These are phyloP conservation scores for Leptoclinus maculatus DNA, from an alignment of 2,797 vertebrate genomes.

Conservation along the genomic window DNA sequence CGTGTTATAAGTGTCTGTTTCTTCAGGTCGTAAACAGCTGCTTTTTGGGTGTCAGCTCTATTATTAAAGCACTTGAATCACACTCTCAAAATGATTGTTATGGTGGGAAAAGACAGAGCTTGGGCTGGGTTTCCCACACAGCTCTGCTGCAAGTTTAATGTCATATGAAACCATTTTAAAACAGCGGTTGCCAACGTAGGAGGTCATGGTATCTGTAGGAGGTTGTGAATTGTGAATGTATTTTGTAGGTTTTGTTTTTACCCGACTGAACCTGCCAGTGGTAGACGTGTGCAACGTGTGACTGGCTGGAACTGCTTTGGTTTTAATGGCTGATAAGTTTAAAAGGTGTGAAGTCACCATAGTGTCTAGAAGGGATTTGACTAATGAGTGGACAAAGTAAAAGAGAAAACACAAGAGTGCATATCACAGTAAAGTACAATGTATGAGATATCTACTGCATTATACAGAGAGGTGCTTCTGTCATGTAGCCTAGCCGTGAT, in stretches of 20 bases:
- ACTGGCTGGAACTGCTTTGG: background rate
- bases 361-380: background rate
- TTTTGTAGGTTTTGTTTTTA: background rate
- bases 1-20: background rate
- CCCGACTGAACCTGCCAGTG: background rate
- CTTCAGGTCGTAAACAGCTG: conserved; percentile 17
- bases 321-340: background rate
- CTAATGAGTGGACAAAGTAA: background rate
- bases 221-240: too few species aligned
- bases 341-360: background rate
- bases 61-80: conserved; percentile 11
- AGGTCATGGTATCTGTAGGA: background rate
- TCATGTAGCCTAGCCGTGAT: background rate
- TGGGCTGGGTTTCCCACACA: background rate
- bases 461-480: background rate
- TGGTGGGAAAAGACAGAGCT: background rate
- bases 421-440: too few species aligned
- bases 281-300: background rate
- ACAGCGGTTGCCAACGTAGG: background rate
- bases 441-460: background rate
- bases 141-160: background rate
- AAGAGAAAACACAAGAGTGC: background rate
- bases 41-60: conserved; percentile 3
- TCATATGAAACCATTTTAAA: background rate
- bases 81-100: background rate